These are phyloP conservation scores for Agriopis leucophaearia DNA, from an alignment of 2,888 invertebrate genomes.

Conservation along the genomic window DNA sequence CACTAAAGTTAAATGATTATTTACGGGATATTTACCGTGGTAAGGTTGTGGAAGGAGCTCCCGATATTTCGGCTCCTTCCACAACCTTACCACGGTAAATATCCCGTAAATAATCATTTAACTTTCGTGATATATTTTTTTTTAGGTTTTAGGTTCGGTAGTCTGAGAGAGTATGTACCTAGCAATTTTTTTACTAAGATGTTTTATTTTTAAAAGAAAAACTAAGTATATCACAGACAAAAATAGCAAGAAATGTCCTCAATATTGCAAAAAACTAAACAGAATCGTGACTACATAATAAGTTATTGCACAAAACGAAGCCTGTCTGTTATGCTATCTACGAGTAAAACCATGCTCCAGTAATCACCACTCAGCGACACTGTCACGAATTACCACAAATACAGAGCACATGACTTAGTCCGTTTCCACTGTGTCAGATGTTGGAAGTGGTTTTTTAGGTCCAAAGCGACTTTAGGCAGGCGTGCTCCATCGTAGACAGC, in stretches of 20 bases:
- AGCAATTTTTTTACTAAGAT: background rate
- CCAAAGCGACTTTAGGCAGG: no score
- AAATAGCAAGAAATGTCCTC: background rate
- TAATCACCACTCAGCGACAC: conserved; percentile 32
- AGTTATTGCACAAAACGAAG: conserved; percentile 23
- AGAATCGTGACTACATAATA: conserved; percentile 27
- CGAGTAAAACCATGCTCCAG: conserved; percentile 36
- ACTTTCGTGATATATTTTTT: no score
- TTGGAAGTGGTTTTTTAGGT: background rate
- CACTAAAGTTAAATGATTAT: no score
- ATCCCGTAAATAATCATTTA: no score
- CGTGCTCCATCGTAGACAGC: no score
- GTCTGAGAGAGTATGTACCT: background rate
- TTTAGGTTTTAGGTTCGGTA: no score
- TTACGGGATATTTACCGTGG: no score
- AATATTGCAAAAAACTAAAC: conserved; percentile 9
- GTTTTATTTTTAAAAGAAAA: background rate
- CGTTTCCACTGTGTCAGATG: conserved; percentile 2
- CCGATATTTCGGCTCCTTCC: no score
- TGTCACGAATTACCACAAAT: conserved; percentile 29
- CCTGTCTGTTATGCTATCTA: conserved; percentile 7
- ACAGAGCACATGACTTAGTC: conserved; percentile 2
- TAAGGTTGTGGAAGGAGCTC: no score
- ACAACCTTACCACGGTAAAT: no score
- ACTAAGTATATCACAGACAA: background rate